Evolutionary conservation across 2,797 vertebrate genomes (phyloP).

Genomic region (Gymnothorax reevesii): DNA sequence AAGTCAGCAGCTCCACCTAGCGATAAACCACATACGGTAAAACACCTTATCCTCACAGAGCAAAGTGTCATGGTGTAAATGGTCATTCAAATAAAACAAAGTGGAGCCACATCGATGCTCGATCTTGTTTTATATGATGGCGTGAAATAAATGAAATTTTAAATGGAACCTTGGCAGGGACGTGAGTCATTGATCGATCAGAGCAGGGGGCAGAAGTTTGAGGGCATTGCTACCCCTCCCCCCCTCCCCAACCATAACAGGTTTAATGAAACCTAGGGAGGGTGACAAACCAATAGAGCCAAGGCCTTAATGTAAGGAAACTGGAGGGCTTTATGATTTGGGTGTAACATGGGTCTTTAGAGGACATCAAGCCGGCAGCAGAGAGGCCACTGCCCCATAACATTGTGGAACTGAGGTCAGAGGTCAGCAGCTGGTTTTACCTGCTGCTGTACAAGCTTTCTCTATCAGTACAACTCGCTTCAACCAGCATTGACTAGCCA

Average conservation of each 20-base stretch:
- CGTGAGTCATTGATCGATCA: slow-evolving; percentile 77
- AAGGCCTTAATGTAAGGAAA: slow-evolving; percentile 88
- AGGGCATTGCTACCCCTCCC: slow-evolving; percentile 76
- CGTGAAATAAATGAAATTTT: slow-evolving; percentile 86
- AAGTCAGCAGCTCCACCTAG: neutral
- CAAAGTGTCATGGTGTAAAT: slow-evolving; percentile 76
- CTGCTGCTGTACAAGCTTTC: no score
- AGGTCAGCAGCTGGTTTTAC: no score
- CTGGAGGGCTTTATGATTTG: slow-evolving; percentile 87
- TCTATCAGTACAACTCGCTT: no score
- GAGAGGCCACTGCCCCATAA: slow-evolving; percentile 64
- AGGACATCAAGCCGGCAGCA: slow-evolving; percentile 80
- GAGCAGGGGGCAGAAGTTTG: slow-evolving; percentile 82
- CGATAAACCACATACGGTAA: neutral
- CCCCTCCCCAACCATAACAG: slow-evolving; percentile 71
- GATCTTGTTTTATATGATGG: slow-evolving; percentile 86
- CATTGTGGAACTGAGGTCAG: slow-evolving; percentile 39
- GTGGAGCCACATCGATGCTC: slow-evolving; percentile 80
- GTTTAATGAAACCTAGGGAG: slow-evolving; percentile 84
- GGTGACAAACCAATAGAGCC: slow-evolving; percentile 85
- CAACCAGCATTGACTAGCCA: no score
- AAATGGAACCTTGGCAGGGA: slow-evolving; percentile 86
- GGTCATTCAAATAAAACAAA: slow-evolving; percentile 83
- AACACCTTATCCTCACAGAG: neutral
- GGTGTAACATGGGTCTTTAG: slow-evolving; percentile 86